These are phyloP conservation scores for Eciton burchellii DNA, from an alignment of 1,140 invertebrate genomes.

Conservation along the genomic window DNA sequence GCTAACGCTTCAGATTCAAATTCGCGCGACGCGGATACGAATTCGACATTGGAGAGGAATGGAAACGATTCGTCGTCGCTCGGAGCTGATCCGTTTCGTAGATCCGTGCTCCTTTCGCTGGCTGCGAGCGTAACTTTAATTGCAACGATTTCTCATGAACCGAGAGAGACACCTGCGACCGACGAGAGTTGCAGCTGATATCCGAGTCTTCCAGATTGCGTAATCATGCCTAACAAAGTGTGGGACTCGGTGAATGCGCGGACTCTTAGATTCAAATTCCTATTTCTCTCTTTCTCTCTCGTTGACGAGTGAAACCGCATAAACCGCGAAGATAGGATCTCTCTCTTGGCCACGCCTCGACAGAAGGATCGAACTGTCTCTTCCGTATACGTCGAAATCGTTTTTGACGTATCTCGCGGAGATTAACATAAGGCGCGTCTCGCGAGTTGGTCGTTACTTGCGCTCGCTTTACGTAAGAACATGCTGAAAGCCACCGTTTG, in stretches of 20 bases:
- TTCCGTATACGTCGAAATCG: slow-evolving; percentile 69
- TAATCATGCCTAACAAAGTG: slow-evolving; percentile 67
- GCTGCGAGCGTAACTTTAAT: slow-evolving; percentile 61
- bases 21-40: neutral
- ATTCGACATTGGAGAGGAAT: slow-evolving; percentile 33
- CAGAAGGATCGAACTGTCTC: slow-evolving; percentile 65
- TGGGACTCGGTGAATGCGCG: slow-evolving; percentile 59
- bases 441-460: slow-evolving; percentile 44
- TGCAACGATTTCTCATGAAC: slow-evolving; percentile 63
- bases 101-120: slow-evolving; percentile 49
- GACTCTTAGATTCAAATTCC: slow-evolving; percentile 62
- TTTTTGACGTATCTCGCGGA: slow-evolving; percentile 62
- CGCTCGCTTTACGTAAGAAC: slow-evolving; percentile 57
- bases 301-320: slow-evolving; percentile 67
- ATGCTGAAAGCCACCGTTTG: slow-evolving; percentile 54
- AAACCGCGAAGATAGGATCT: slow-evolving; percentile 69
- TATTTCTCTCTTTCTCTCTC: slow-evolving; percentile 44
- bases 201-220: slow-evolving; percentile 71
- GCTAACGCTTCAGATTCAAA: slow-evolving; percentile 22
- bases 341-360: slow-evolving; percentile 60
- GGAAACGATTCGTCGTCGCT: slow-evolving; percentile 43
- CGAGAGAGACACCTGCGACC: slow-evolving; percentile 70
- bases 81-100: slow-evolving; percentile 55
- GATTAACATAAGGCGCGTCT: slow-evolving; percentile 69
- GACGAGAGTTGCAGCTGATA: slow-evolving; percentile 62